Evolutionary conservation across 1,140 invertebrate genomes (phyloP).

Genomic region (Octopus sinensis): DNA sequence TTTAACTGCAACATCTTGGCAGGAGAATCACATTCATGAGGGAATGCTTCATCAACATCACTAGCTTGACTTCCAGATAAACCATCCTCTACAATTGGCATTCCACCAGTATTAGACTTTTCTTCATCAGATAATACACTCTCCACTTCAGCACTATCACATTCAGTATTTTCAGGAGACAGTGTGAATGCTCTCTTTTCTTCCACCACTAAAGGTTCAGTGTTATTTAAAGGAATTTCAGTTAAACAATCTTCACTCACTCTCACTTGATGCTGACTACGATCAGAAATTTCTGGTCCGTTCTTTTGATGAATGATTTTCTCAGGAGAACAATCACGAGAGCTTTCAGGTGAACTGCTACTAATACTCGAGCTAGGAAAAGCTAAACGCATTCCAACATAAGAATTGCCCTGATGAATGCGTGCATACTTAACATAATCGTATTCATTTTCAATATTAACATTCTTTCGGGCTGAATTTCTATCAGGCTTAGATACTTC

Average conservation of each 20-base stretch:
- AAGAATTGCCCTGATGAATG: conserved; percentile 69
- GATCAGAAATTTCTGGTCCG: conserved; percentile 22
- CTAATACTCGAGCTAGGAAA: conserved; percentile 48
- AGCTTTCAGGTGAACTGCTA: conserved; percentile 31
- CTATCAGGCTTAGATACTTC: too few species aligned
- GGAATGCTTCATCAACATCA: conserved; percentile 79
- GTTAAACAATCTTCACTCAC: conserved; percentile 51
- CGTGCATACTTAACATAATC: conserved; percentile 79
- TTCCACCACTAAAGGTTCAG: conserved; percentile 34
- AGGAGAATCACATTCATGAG: conserved; percentile 40
- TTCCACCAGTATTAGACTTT: conserved; percentile 65
- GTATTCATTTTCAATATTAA: conserved; percentile 53
- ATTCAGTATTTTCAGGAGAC: conserved; percentile 92
- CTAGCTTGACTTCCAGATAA: conserved; percentile 81
- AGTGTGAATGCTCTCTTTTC: conserved; percentile 72
- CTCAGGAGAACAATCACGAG: conserved; percentile 41
- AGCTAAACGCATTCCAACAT: conserved; percentile 76
- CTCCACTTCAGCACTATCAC: conserved; percentile 85
- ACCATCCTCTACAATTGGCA: conserved; percentile 94
- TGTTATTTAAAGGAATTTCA: conserved; percentile 50
- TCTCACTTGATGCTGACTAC: conserved; percentile 27
- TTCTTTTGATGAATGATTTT: conserved; percentile 36
- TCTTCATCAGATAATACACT: conserved; percentile 63
- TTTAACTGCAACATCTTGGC: conserved; percentile 45
- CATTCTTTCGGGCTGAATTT: conserved; percentile 29